These are phyloP conservation scores for Cactoblastis cactorum DNA, from an alignment of 2,888 invertebrate species.

Conservation along the genomic window DNA sequence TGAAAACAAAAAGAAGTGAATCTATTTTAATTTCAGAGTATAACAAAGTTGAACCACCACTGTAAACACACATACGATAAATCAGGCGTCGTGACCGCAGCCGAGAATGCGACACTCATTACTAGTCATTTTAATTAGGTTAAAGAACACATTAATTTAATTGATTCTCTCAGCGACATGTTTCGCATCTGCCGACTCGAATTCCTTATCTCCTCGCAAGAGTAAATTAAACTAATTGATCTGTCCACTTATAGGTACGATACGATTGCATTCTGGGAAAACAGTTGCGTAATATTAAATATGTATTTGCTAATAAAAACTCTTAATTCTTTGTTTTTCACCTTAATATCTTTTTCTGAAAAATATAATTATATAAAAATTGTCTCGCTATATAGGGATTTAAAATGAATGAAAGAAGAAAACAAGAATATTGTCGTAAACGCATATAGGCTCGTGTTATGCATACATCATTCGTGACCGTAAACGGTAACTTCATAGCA, in stretches of 20 bases:
- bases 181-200: neutral
- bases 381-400: too few species aligned
- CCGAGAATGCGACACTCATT: conserved; percentile 54
- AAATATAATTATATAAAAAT: too few species aligned
- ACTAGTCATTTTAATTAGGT: conserved; percentile 59
- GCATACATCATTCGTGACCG: too few species aligned
- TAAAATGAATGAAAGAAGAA: too few species aligned
- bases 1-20: too few species aligned
- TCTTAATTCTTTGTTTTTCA: too few species aligned
- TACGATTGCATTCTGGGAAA: conserved; percentile 22
- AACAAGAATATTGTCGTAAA: too few species aligned
- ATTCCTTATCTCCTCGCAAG: conserved; percentile 1
- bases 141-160: conserved; percentile 27
- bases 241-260: neutral
- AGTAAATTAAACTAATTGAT: conserved; percentile 7
- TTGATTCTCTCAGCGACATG: conserved; percentile 12
- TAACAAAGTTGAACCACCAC: too few species aligned
- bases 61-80: conserved; percentile 25
- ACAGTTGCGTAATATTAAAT: neutral
- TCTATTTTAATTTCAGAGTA: too few species aligned
- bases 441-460: too few species aligned
- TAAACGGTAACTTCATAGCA: too few species aligned
- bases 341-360: too few species aligned
- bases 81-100: conserved; percentile 44
- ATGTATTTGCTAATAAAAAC: neutral